phyloP scores from a whole-genome alignment of 2,113 vertebrate species.

The Paralichthys olivaceus region DNA sequence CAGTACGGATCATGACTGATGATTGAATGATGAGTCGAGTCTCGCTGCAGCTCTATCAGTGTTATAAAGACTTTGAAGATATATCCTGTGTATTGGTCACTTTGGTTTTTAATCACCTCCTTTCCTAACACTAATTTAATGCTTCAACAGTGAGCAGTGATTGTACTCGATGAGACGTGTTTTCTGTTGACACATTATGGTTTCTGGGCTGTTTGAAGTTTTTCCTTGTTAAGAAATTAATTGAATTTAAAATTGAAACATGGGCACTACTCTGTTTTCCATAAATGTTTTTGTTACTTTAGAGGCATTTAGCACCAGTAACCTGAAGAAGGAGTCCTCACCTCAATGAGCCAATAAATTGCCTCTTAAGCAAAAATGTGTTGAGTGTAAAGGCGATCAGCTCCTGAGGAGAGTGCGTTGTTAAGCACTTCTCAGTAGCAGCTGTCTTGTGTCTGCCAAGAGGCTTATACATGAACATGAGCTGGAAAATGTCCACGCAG shows the following conservation, averaged over 20 bases:
- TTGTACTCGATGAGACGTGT: slow-evolving; percentile 6
- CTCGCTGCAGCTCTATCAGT: background rate
- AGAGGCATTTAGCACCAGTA: slow-evolving; percentile 67
- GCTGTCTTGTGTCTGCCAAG: background rate
- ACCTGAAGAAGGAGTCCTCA: slow-evolving; percentile 67
- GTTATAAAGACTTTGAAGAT: background rate
- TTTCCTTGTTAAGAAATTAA: slow-evolving; percentile 44
- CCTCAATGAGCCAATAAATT: slow-evolving; percentile 83
- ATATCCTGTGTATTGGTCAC: background rate
- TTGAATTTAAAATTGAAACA: slow-evolving; percentile 47
- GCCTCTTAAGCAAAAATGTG: slow-evolving; percentile 69
- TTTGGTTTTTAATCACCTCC: slow-evolving; percentile 5
- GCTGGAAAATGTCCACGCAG: background rate
- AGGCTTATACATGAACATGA: background rate
- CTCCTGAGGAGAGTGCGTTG: slow-evolving; percentile 17
- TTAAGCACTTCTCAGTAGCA: slow-evolving; percentile 24
- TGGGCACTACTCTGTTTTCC: slow-evolving; percentile 26
- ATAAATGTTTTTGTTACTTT: slow-evolving; percentile 68
- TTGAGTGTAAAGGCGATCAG: slow-evolving; percentile 35
- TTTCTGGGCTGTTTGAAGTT: slow-evolving; percentile 10
- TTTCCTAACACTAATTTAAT: slow-evolving; percentile 46
- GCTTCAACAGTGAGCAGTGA: slow-evolving; percentile 41
- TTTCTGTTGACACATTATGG: slow-evolving; percentile 11
- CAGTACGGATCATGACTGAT: background rate
- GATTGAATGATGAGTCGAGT: background rate